phyloP scores from a whole-genome alignment of 2,113 vertebrate genomes.

The Syrrhaptes paradoxus region DNA sequence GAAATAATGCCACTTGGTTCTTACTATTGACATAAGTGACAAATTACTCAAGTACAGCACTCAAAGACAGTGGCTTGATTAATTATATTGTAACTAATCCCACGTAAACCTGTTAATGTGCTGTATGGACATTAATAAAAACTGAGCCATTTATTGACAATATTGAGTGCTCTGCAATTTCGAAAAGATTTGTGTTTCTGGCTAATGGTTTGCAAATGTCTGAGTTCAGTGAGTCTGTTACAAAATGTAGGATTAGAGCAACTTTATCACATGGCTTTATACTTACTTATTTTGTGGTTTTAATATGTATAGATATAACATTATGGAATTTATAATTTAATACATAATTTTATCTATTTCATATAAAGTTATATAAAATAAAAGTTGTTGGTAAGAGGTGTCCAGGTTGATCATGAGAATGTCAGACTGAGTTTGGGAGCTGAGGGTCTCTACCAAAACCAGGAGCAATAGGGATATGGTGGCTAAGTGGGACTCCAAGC shows the following conservation, averaged over 20 bases:
- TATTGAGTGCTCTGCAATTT: neutral
- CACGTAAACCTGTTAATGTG: neutral
- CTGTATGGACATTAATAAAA: neutral
- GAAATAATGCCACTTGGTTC: neutral
- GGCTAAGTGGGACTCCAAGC: neutral
- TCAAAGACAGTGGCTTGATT: neutral
- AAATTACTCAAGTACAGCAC: neutral
- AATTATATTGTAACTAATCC: conserved; percentile 17
- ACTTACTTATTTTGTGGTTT: neutral
- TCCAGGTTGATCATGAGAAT: neutral
- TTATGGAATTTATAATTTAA: neutral
- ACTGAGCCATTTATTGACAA: neutral
- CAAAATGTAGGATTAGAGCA: neutral
- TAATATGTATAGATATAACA: neutral
- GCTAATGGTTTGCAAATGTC: neutral
- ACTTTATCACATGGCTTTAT: neutral
- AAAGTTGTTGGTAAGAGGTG: neutral
- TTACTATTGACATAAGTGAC: neutral
- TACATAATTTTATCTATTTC: neutral
- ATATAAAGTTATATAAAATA: neutral
- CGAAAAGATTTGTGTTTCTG: neutral
- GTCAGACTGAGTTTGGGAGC: neutral
- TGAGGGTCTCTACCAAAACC: neutral
- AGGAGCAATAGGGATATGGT: neutral
- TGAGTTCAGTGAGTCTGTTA: neutral